These are phyloP conservation scores for Macrotus californicus DNA, from an alignment of 2,113 vertebrate genomes.

Conservation along the genomic window DNA sequence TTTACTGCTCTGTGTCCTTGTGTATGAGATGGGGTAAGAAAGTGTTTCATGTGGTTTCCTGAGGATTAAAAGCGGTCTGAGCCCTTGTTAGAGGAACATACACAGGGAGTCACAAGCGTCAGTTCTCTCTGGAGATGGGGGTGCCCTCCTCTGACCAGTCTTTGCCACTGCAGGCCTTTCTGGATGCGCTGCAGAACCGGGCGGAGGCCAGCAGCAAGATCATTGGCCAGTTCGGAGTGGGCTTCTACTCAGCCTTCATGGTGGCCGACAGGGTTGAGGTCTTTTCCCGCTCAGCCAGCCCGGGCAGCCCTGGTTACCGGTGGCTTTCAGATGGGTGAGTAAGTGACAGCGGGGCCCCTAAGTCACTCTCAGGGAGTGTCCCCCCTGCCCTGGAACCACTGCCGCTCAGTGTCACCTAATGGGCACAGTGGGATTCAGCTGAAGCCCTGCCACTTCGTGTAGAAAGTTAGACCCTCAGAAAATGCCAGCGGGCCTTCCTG, in stretches of 20 bases:
- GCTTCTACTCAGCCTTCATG: constrained; percentile 99
- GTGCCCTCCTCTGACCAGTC: background rate
- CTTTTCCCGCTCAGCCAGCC: constrained; percentile 84
- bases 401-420: background rate
- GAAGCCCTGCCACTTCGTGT: background rate
- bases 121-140: background rate
- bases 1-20: background rate
- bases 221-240: constrained; percentile 98
- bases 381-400: background rate
- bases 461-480: background rate
- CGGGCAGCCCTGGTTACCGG: constrained; percentile 83
- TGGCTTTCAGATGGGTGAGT: constrained; percentile 96
- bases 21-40: too few relatives aligned
- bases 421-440: background rate
- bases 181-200: constrained; percentile 91
- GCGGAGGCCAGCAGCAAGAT: constrained; percentile 91
- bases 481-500: background rate
- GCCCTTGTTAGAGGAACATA: accelerated
- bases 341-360: background rate
- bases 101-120: accelerated
- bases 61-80: background rate
- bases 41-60: accelerated
- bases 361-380: background rate
- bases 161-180: constrained; percentile 84
- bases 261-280: constrained; percentile 93